phyloP scores from a whole-genome alignment of 2,113 vertebrate genomes.

The Rhabdornis inornatus region DNA sequence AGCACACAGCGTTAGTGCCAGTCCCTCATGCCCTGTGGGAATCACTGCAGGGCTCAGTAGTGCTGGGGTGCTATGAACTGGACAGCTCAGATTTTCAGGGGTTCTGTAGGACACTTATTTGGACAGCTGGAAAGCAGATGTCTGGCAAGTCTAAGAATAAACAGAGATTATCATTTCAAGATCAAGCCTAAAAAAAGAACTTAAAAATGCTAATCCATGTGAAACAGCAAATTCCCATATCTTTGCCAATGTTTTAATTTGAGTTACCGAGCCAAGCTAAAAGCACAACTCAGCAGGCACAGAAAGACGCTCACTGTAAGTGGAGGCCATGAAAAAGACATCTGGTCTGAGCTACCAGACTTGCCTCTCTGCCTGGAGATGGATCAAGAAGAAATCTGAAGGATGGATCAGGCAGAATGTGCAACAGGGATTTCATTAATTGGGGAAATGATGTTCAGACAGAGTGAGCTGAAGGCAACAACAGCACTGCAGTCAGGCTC shows the following conservation, averaged over 20 bases:
- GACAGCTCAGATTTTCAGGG: not conserved
- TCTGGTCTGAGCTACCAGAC: not conserved
- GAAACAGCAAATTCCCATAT: not conserved
- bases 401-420: not conserved
- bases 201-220: not conserved
- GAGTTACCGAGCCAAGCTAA: not conserved
- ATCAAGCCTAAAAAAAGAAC: not conserved
- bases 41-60: not conserved
- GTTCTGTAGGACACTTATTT: not conserved
- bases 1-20: not conserved
- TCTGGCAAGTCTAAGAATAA: not conserved
- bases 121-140: constrained; percentile 15
- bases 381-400: not conserved
- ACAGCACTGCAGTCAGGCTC: not conserved
- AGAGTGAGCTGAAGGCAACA: not conserved
- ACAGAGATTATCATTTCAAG: constrained; percentile 11
- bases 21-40: accelerated
- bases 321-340: not conserved
- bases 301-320: not conserved
- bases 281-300: not conserved
- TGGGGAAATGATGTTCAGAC: not conserved
- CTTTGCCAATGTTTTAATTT: not conserved
- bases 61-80: not conserved
- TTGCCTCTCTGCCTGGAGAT: not conserved
- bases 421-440: not conserved